Evolutionary conservation across 2,888 invertebrate species (phyloP), one percentile per base, ranked within the genome.

Genomic region (Timandra comae): DNA sequence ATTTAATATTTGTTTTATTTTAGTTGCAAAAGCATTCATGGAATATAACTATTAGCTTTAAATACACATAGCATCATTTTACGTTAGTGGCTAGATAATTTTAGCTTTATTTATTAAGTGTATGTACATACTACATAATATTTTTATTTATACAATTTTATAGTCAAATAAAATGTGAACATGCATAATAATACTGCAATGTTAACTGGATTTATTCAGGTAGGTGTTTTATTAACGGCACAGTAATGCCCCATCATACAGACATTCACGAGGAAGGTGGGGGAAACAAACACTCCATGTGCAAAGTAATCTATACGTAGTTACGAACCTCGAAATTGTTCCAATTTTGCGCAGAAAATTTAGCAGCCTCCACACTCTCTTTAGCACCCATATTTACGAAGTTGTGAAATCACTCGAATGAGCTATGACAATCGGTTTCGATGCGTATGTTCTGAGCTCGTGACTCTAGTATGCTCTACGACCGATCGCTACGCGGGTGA

Each of bases 301-400:
- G 82, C 84, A 85, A 76, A 79, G 74, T 74, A 81, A 74, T 74
- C 74, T 69, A 73, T 77, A 74, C 72, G 69, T 78, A 63, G 50
- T 76, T 86, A 86, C 88, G 87, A 89, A 92, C 92, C 92, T 92
- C 92, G 70, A 91, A 87, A 85, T 91, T 91, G 86, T 90, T 91
- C 92, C 92, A 92, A 86, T 91, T 91, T 88, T 92, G 91, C 85
- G 91, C 89, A 86, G 91, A 91, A 87, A 91, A 89, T 89, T 92
- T 92, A 75, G 91, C 91, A 71, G 91, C 91, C 80, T 92, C 92
- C 78, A 92, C 92, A 88, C 92, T 92, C 79, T 91, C 91, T 89
- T 92, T 92, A 79, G 92, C 92, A 85, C 92, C 92, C 92, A 92
- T 92, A 76, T 85, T 87, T 81, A 80, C 66, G 72, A 69, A 76